These are phyloP conservation scores for Heliangelus exortis DNA, from an alignment of 2,797 vertebrate species.

Conservation along the genomic window DNA sequence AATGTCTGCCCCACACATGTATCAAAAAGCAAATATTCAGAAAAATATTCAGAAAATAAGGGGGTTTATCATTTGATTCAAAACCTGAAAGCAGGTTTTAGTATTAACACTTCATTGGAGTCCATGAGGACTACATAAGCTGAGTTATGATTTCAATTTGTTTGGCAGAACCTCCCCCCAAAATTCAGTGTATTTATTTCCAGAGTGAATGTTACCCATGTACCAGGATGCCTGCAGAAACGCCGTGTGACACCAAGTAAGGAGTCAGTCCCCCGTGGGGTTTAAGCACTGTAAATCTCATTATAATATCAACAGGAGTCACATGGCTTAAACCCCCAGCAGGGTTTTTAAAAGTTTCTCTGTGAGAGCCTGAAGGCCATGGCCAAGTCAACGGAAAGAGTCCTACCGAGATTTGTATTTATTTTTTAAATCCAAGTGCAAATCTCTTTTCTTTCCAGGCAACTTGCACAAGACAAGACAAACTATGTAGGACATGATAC, in stretches of 20 bases:
- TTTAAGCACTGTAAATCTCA: slow-evolving; percentile 58
- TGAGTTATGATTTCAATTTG: neutral
- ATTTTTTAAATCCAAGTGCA: slow-evolving; percentile 64
- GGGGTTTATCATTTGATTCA: slow-evolving; percentile 18
- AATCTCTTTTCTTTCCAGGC: slow-evolving; percentile 58
- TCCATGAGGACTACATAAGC: neutral
- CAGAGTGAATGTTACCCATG: neutral
- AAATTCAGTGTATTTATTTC: neutral
- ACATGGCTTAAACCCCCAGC: slow-evolving; percentile 58
- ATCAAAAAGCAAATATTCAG: neutral
- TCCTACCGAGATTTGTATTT: slow-evolving; percentile 47
- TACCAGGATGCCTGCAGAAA: neutral
- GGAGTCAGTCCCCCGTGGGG: slow-evolving; percentile 33
- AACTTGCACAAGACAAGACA: slow-evolving; percentile 45
- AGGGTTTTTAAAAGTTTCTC: slow-evolving; percentile 57
- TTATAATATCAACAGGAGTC: slow-evolving; percentile 56
- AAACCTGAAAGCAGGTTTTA: neutral
- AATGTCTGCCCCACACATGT: neutral
- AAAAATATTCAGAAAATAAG: neutral
- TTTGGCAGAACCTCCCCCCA: neutral
- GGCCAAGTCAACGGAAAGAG: slow-evolving; percentile 60
- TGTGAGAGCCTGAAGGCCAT: slow-evolving; percentile 53
- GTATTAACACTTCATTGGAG: neutral
- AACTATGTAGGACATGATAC: slow-evolving; percentile 46
- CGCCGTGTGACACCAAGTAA: neutral